Conservation (phyloP, 2,888 invertebrate species). For the Melanostoma scalare region DNA sequence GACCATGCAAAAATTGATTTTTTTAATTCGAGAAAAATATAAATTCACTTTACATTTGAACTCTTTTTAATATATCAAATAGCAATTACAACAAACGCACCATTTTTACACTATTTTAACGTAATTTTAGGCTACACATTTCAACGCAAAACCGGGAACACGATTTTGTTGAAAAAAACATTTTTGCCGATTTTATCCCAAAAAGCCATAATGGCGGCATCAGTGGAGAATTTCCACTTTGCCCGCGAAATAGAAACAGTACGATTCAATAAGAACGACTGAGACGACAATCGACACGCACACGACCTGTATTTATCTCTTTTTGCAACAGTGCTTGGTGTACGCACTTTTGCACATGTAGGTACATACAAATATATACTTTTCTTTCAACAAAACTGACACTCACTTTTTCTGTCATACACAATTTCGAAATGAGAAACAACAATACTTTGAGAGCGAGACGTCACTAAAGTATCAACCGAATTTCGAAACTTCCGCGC, state of each 20-base stretch:
- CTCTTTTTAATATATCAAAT: neutral
- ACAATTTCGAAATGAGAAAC: conserved; percentile 64
- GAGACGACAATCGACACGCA: conserved; percentile 72
- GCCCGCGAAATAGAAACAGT: conserved; percentile 73
- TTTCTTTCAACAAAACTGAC: conserved; percentile 43
- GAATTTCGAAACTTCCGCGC: conserved; percentile 68
- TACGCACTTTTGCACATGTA: conserved; percentile 41
- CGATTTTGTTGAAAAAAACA: conserved; percentile 60
- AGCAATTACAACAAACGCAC: conserved; percentile 15
- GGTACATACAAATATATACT: conserved; percentile 1
- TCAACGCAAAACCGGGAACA: conserved; percentile 47
- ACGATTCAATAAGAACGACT: conserved; percentile 73
- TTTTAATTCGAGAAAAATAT: conserved; percentile 54
- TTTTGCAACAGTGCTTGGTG: conserved; percentile 38
- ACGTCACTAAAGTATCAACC: conserved; percentile 29
- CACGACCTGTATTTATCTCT: conserved; percentile 60
- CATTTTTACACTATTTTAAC: conserved; percentile 48
- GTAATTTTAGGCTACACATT: conserved; percentile 37
- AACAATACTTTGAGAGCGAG: conserved; percentile 48
- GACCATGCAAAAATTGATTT: conserved; percentile 72
- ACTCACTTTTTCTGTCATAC: conserved; percentile 67
- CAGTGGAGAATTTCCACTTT: conserved; percentile 66
- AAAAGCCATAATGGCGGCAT: conserved; percentile 93
- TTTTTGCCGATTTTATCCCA: conserved; percentile 80
- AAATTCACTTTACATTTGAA: conserved; percentile 60